Evolutionary conservation across 2,888 invertebrate species (phyloP), one percentile per base, ranked within the genome.

Genomic region (Agrochola litura): DNA sequence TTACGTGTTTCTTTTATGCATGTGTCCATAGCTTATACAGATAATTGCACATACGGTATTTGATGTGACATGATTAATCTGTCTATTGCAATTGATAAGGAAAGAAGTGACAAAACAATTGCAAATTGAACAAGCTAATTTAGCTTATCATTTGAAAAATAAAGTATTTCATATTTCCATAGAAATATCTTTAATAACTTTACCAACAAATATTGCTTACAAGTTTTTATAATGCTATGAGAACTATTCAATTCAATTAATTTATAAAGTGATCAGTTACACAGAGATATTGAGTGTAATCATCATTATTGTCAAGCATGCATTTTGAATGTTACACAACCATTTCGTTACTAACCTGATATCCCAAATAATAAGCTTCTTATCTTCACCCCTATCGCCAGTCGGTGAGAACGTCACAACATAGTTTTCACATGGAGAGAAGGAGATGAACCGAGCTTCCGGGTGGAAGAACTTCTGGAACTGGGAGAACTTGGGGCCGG

Each of bases 381-480:
- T 99, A 95, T 97, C 98, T 93, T 97, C 98, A 2, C 97, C 97
- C 83, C 96, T 93, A 81, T 98, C 98, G 25, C 97, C 97, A 77
- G 98, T 97, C 0, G 99, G 98, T 56, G 99, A 99, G 93, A 99
- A 99, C 0, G 99, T 99, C 2, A 99, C 99, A 84, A 99, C 95
- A 94, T 99, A 99, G 91, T 99, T 99, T 97, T 99, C 99, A 94
- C 99, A 98, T 0, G 99, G 99, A 16, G 99, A 99, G 95, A 99
- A 99, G 90, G 99, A 99, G 80, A 99, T 99, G 90, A 99, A 99
- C 90, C 99, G 98, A 0, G 99, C 99, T 84, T 98, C 98, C 0
- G 98, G 97, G 91, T 99, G 99, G 78, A 97, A 98, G 94, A 99
- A 99, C 92, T 98, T 98, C 93, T 98, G 98, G 91, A 99, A 98